phyloP scores from a whole-genome alignment of 2,797 vertebrate species.

The Artibeus lituratus region DNA sequence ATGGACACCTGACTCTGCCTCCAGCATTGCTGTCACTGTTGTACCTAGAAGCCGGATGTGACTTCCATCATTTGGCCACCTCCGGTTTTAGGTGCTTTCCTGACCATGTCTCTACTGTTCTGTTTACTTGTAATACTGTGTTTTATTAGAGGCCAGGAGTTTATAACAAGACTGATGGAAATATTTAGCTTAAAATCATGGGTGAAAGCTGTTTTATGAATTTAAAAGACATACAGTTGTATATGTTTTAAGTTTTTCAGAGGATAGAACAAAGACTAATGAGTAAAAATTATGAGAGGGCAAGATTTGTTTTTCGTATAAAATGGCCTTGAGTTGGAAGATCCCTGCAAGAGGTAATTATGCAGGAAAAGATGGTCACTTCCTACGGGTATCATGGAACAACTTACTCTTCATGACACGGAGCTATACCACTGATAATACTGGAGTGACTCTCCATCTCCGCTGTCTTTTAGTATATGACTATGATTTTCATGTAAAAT shows the following conservation, averaged over 20 bases:
- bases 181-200: background rate
- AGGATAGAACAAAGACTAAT: background rate
- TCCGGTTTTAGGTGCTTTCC: background rate
- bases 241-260: background rate
- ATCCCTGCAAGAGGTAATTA: background rate
- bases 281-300: background rate
- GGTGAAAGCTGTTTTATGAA: background rate
- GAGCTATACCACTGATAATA: background rate
- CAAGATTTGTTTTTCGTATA: background rate
- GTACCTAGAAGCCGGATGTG: background rate
- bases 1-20: too few relatives aligned
- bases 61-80: background rate
- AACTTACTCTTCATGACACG: background rate
- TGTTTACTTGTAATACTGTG: background rate
- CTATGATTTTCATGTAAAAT: conserved; percentile 41
- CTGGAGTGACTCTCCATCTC: background rate
- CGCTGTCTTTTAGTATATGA: conserved; percentile 6
- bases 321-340: background rate
- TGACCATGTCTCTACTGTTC: background rate
- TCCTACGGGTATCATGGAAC: background rate
- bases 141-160: background rate
- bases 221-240: background rate
- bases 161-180: background rate
- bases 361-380: background rate
- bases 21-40: background rate